These are phyloP conservation scores for Cyclina sinensis DNA, from an alignment of 1,140 invertebrate genomes.

Conservation along the genomic window DNA sequence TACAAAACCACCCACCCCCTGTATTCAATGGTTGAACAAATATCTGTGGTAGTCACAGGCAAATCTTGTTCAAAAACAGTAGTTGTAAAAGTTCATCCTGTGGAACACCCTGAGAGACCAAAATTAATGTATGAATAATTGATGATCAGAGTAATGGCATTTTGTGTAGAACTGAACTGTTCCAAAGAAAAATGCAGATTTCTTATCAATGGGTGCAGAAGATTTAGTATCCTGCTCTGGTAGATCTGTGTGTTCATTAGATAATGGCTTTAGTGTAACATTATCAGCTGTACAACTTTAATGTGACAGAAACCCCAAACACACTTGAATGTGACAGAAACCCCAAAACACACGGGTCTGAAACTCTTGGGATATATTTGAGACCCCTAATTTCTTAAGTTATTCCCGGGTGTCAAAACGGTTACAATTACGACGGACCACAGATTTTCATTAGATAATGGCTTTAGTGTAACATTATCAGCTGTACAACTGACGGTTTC, in stretches of 20 bases:
- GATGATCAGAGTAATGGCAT: slow-evolving; percentile 67
- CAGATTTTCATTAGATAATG: slow-evolving; percentile 24
- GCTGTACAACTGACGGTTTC: too few relatives aligned
- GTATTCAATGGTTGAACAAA: too few relatives aligned
- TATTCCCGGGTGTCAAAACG: too few relatives aligned
- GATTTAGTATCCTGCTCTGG: slow-evolving; percentile 34
- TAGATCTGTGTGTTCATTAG: not conserved
- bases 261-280: slow-evolving; percentile 18
- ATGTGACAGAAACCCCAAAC: too few relatives aligned
- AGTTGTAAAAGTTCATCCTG: slow-evolving; percentile 34
- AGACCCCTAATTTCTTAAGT: too few relatives aligned
- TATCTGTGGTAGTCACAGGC: slow-evolving; percentile 54
- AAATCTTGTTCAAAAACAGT: slow-evolving; percentile 70
- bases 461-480: slow-evolving; percentile 25
- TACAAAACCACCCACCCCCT: too few relatives aligned
- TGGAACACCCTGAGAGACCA: not conserved
- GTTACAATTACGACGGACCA: too few relatives aligned
- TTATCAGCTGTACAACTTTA: slow-evolving; percentile 31
- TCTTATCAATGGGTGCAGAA: not conserved
- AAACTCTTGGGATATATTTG: too few relatives aligned
- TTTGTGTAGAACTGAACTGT: slow-evolving; percentile 52
- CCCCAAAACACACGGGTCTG: slow-evolving; percentile 4
- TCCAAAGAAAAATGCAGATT: slow-evolving; percentile 20
- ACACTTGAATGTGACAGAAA: slow-evolving; percentile 59
- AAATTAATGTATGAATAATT: slow-evolving; percentile 55